phyloP scores from a whole-genome alignment of 92 coral and sea anemone species.

The Actinostola sp. region DNA sequence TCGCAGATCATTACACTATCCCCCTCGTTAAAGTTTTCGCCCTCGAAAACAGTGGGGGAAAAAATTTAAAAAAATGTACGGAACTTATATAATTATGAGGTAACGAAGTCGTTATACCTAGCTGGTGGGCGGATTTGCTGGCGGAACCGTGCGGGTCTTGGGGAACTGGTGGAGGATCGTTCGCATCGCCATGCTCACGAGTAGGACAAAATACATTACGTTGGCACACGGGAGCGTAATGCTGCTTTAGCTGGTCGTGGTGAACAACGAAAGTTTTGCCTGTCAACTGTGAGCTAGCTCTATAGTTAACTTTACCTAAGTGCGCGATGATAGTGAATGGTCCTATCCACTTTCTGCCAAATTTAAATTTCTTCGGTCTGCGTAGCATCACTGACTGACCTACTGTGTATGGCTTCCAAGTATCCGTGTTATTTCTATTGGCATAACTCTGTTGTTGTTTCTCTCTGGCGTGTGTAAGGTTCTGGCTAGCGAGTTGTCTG shows the following conservation, averaged over 20 bases:
- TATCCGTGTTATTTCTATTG: slow-evolving; percentile 1
- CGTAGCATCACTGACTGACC: slow-evolving; percentile 46
- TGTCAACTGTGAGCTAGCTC: slow-evolving; percentile 11
- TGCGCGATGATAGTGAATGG: slow-evolving; percentile 38
- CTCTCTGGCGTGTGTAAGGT: slow-evolving; percentile 21
- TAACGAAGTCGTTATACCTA: too few relatives aligned
- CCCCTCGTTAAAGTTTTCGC: too few relatives aligned
- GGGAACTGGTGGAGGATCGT: too few relatives aligned
- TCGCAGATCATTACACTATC: too few relatives aligned
- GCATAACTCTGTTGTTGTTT: neutral
- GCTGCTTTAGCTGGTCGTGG: slow-evolving; percentile 49
- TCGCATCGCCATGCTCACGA: slow-evolving; percentile 37
- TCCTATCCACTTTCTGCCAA: slow-evolving; percentile 58
- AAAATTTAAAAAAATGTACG: too few relatives aligned
- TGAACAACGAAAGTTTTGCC: slow-evolving; percentile 40
- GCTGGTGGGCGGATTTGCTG: too few relatives aligned
- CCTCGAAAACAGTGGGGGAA: too few relatives aligned
- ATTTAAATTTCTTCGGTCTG: slow-evolving; percentile 54
- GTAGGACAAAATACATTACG: slow-evolving; percentile 55
- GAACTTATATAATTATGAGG: too few relatives aligned
- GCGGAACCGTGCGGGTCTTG: too few relatives aligned
- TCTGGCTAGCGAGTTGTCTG: slow-evolving; percentile 16
- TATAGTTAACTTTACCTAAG: slow-evolving; percentile 42
- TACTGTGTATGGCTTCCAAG: slow-evolving; percentile 22
- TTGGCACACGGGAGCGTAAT: slow-evolving; percentile 27